Evolutionary conservation across 2,797 vertebrate species (phyloP).

Genomic region (Spheniscus humboldti): DNA sequence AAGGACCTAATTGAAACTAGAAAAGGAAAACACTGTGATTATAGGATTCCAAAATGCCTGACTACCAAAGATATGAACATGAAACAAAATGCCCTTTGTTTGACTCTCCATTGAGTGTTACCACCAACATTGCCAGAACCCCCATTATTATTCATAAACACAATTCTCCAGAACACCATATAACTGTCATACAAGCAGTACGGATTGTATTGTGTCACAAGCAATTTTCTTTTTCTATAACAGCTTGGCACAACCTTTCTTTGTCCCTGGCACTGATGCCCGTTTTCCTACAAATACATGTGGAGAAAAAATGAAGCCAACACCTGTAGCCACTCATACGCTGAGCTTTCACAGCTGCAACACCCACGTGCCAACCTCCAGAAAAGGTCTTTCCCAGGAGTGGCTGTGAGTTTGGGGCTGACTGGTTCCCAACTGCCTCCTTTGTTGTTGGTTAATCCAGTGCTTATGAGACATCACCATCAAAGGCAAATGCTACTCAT

Average conservation of each 20-base stretch:
- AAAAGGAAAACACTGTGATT: neutral
- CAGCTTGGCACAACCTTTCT: conserved; percentile 28
- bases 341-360: conserved; percentile 49
- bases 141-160: conserved; percentile 39
- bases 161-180: conserved; percentile 37
- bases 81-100: conserved; percentile 56
- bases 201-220: conserved; percentile 9
- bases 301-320: neutral
- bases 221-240: neutral
- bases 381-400: conserved; percentile 13
- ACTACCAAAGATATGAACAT: conserved; percentile 10
- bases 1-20: neutral
- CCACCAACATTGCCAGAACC: neutral
- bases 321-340: conserved; percentile 26
- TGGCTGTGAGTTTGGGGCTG: neutral
- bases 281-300: conserved; percentile 3
- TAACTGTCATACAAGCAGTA: conserved; percentile 41
- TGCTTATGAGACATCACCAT: neutral
- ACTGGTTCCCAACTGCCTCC: neutral
- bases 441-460: neutral
- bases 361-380: neutral
- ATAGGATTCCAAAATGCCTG: conserved; percentile 44
- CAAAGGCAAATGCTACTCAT: neutral
- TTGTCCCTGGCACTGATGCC: neutral
- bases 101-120: neutral